These are phyloP conservation scores for Myoxocephalus aenaeus DNA, from an alignment of 2,797 vertebrate species.

Conservation along the genomic window DNA sequence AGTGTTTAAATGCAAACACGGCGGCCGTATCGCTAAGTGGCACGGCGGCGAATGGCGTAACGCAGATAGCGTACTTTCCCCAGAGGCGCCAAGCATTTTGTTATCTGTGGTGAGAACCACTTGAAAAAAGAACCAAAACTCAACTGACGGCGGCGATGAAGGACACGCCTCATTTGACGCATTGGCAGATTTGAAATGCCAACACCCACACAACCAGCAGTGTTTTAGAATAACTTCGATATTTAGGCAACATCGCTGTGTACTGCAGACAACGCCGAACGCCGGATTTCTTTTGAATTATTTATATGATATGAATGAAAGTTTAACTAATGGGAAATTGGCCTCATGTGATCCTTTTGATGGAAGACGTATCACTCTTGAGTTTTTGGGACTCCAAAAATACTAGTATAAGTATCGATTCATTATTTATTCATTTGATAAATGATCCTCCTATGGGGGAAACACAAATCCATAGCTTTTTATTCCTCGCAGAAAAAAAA, in stretches of 20 bases:
- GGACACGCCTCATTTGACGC: not conserved
- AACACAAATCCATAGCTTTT: not conserved
- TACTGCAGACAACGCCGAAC: not conserved
- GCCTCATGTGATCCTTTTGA: not conserved
- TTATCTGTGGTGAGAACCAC: slow-evolving; percentile 18
- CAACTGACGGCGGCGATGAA: not conserved
- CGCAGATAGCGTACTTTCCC: slow-evolving; percentile 13
- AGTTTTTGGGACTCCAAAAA: not conserved
- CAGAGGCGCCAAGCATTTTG: not conserved
- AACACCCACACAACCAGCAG: not conserved
- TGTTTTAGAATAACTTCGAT: not conserved
- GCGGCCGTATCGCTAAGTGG: not conserved
- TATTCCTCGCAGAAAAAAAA: not conserved
- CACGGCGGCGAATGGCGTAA: not conserved
- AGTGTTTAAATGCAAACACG: slow-evolving; percentile 14
- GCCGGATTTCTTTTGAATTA: not conserved
- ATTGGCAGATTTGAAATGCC: not conserved
- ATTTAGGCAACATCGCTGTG: not conserved
- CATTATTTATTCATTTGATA: not conserved
- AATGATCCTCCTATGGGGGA: not conserved
- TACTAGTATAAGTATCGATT: not conserved
- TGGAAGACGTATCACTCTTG: not conserved
- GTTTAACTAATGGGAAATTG: not conserved
- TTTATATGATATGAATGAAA: not conserved
- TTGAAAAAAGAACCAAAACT: not conserved